Evolutionary conservation across 2,113 vertebrate species (phyloP), one percentile per base, ranked within the genome.

Genomic region (Lepus europaeus): DNA sequence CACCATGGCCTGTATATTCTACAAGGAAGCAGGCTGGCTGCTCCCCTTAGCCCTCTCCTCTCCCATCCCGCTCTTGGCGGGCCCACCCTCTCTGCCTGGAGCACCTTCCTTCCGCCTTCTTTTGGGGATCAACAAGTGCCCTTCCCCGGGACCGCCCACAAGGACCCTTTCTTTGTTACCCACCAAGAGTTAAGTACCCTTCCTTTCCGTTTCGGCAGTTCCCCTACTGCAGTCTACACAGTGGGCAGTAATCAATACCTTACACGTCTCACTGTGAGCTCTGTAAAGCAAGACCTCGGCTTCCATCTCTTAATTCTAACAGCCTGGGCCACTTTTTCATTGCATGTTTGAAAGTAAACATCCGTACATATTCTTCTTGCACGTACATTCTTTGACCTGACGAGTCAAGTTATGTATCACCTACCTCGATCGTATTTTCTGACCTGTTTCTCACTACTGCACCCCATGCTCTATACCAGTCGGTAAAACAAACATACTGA

Each of bases 1-100:
- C 3, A 0, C n/a, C 80, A 7, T 4, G 13, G 29, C 8, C 5
- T 20, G 17, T 0, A 0, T 10, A 23, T 79, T 39, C n/a, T 79
- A 59, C 53, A 7, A 80, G 66, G 68, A 86, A 25, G 17, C 20
- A 5, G 5, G 3, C 1, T 1, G 23, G 29, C 29, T 11, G 33
- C n/a, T 49, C n/a, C 39, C 31, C 29, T 25, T 12, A 9, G 31
- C 84, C 13, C 12, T 4, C 4, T 45, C 27, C 25, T 85, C 5
- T 33, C 8, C 3, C 39, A 3, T 23, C 11, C 45, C 23, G 13
- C 7, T 49, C 45, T 73, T 92, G 64, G 87, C 13, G 25, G 22
- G 27, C 14, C 22, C 0, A 2, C 45, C 45, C 2, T 36, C 6
- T 49, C 68, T 49, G 27, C 19, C 22, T 9, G 1, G 2, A 66